Base-by-base conservation (phyloP, 1,140 invertebrate genomes). In the Mercenaria mercenaria region DNA sequence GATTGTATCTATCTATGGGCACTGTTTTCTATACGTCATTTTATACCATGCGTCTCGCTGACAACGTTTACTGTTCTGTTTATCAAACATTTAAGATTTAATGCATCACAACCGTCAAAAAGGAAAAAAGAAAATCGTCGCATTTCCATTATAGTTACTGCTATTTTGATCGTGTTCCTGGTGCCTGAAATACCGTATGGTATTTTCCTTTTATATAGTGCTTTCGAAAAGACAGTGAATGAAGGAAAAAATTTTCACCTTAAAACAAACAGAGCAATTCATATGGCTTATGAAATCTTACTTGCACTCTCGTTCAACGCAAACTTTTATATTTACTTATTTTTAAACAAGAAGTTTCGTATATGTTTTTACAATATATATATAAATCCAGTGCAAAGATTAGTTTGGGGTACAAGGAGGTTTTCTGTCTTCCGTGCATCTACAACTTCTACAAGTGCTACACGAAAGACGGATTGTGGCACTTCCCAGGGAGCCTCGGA, bases 261-360 rank as follows among this genome's bases (percentile, higher is more conserved):
- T n/a, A 39, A 82, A 82, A 74, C 26, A 10, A 89, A 89, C 41
- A 23, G 79, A 23, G 29, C 20, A 2, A 82, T 82, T 20, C 76
- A 89, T 64, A 34, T 64, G 8, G 29, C 26, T 10, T 89, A 89
- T 39, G 87, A 89, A 61, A 13, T 89, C 18, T 1, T 39, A 0
- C 13, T 89, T 61, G 29, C 82, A 0, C 37, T 82, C 6, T 74
- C 77, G 39, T 89, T 89, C 50, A 76, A 89, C 29, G 59, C 79
- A 8, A 89, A 89, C 59, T 89, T 89, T 59, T 89, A 74, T 20
- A 81, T 89, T 61, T 89, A 89, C 79, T 56, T 39, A 8, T n/a
- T 89, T 34, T 52, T 82, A 13, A 89, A 89, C 47, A 67, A 18
- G n/a, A 79, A 56, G 37, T 89, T 89, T 61, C 59, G 87, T 1